These are phyloP conservation scores for Protula sp. DNA, from an alignment of 2,888 invertebrate species.

Conservation along the genomic window DNA sequence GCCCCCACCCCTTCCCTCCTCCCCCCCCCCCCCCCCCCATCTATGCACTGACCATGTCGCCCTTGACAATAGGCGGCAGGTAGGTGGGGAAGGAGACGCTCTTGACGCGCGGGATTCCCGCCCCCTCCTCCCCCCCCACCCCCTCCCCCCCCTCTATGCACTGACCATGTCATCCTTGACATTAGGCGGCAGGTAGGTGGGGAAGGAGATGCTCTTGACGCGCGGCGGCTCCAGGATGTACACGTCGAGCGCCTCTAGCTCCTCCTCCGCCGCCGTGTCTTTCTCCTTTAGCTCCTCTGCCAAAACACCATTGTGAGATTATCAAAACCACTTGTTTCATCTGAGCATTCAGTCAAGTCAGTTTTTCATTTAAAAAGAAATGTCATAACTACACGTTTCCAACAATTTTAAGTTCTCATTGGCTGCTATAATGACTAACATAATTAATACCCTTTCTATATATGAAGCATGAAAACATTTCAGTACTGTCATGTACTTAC, in stretches of 20 bases:
- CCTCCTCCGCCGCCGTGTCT: slow-evolving; percentile 3
- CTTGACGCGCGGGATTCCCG: too few species aligned
- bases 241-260: not conserved
- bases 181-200: slow-evolving; percentile 42
- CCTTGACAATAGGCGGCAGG: slow-evolving; percentile 43
- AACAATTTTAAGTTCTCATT: too few species aligned
- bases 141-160: not conserved
- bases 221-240: slow-evolving; percentile 11
- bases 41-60: slow-evolving; percentile 48
- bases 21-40: too few species aligned
- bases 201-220: slow-evolving; percentile 36
- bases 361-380: too few species aligned
- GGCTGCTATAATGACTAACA: not conserved
- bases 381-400: too few species aligned
- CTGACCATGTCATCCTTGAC: slow-evolving; percentile 49
- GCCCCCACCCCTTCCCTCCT: too few species aligned
- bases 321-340: not conserved
- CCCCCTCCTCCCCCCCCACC: too few species aligned
- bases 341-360: too few species aligned
- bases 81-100: slow-evolving; percentile 40
- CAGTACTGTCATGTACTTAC: not conserved
- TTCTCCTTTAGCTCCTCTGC: slow-evolving; percentile 5
- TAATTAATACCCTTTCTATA: too few species aligned
- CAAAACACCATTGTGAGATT: too few species aligned
- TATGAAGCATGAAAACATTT: too few species aligned